phyloP scores from a whole-genome alignment of 2,888 invertebrate species.

The Orgyia antiqua region DNA sequence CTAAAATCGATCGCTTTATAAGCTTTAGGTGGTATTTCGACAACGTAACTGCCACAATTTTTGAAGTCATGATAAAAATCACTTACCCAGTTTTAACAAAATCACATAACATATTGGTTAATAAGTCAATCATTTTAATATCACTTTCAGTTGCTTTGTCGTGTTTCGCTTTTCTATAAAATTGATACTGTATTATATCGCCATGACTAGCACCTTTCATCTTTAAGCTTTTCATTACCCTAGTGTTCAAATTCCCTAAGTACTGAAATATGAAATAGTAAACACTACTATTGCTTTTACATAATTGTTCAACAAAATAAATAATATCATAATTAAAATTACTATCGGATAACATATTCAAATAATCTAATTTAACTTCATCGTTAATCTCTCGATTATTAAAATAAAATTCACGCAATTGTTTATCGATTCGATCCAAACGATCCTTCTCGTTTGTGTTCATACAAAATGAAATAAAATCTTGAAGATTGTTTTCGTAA shows the following conservation, averaged over 20 bases:
- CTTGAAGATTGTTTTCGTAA: slow-evolving; percentile 41
- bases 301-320: slow-evolving; percentile 35
- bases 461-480: slow-evolving; percentile 44
- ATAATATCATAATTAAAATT: slow-evolving; percentile 45
- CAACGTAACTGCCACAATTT: too few species aligned
- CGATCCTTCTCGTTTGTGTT: slow-evolving; percentile 27
- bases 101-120: slow-evolving; percentile 51
- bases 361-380: slow-evolving; percentile 31
- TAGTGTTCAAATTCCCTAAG: slow-evolving; percentile 50
- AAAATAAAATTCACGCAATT: slow-evolving; percentile 46
- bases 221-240: slow-evolving; percentile 44
- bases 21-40: too few species aligned
- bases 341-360: slow-evolving; percentile 44
- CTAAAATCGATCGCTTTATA: too few species aligned
- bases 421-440: slow-evolving; percentile 25
- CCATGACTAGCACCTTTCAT: slow-evolving; percentile 56
- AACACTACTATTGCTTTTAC: slow-evolving; percentile 29
- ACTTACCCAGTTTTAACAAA: slow-evolving; percentile 61
- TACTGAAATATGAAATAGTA: slow-evolving; percentile 51
- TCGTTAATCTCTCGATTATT: slow-evolving; percentile 29
- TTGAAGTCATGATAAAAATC: too few species aligned
- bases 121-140: slow-evolving; percentile 35
- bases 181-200: slow-evolving; percentile 56
- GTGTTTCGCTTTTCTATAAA: slow-evolving; percentile 51
- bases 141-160: slow-evolving; percentile 35